phyloP scores from a whole-genome alignment of 2,888 invertebrate genomes.

The Spialia ferax region DNA sequence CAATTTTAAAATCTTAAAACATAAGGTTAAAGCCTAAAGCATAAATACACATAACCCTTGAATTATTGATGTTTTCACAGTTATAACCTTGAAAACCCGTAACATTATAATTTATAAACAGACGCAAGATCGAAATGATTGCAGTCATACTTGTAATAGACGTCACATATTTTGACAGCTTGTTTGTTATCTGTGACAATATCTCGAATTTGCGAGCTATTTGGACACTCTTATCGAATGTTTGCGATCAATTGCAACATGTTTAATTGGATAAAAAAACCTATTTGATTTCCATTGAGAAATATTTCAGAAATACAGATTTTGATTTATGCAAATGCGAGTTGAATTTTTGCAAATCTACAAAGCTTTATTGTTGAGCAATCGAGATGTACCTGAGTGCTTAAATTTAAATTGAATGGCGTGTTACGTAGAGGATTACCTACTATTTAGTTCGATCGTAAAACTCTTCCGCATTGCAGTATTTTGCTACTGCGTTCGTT shows the following conservation, averaged over 20 bases:
- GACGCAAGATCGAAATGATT: constrained; percentile 1
- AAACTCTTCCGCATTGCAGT: constrained; percentile 2
- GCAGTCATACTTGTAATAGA: constrained; percentile 14
- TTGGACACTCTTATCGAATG: constrained; percentile 27
- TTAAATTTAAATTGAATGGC: neutral
- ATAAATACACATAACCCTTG: neutral
- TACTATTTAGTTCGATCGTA: neutral
- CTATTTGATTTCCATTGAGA: constrained; percentile 3
- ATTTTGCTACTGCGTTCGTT: neutral
- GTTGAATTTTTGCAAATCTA: neutral
- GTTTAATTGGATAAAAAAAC: constrained; percentile 13
- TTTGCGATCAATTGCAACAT: constrained; percentile 14
- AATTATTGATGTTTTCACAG: neutral
- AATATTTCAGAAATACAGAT: constrained; percentile 6
- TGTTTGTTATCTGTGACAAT: constrained; percentile 22
- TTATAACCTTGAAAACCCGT: constrained; percentile 1
- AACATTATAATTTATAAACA: neutral
- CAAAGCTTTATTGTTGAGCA: neutral
- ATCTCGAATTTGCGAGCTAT: constrained; percentile 28
- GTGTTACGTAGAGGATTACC: neutral
- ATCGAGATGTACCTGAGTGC: neutral
- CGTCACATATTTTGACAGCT: constrained; percentile 25
- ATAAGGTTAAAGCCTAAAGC: neutral
- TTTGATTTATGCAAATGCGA: neutral
- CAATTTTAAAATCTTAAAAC: no score